Evolutionary conservation across 1,140 invertebrate genomes (phyloP).

Genomic region (Drosophila nannoptera): DNA sequence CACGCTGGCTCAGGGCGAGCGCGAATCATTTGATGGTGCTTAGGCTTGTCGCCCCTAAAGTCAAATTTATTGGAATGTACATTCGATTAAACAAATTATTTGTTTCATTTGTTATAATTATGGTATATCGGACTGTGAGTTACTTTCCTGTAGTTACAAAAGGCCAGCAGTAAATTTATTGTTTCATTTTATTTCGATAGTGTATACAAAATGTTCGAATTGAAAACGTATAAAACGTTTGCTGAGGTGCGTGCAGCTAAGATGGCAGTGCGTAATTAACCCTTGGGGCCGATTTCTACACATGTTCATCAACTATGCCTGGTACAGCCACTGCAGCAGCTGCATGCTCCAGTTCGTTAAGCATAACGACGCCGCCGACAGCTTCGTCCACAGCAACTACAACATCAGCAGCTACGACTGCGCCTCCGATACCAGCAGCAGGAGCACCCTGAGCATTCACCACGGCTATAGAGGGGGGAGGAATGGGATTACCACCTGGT

Average conservation of each 20-base stretch:
- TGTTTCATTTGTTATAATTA: slow-evolving; percentile 5
- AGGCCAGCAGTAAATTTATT: not conserved
- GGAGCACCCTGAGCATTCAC: slow-evolving; percentile 52
- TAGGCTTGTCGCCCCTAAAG: slow-evolving; percentile 6
- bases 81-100: slow-evolving; percentile 4
- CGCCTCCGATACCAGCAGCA: slow-evolving; percentile 31
- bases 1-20: slow-evolving; percentile 55
- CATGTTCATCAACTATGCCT: slow-evolving; percentile 53
- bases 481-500: slow-evolving; percentile 81
- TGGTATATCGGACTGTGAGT: not conserved
- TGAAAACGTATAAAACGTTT: slow-evolving; percentile 65
- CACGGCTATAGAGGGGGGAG: slow-evolving; percentile 57
- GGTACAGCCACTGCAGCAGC: slow-evolving; percentile 44
- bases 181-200: slow-evolving; percentile 46
- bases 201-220: slow-evolving; percentile 62
- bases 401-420: slow-evolving; percentile 34
- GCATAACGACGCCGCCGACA: slow-evolving; percentile 61
- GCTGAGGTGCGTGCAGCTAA: slow-evolving; percentile 47
- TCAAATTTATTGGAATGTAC: slow-evolving; percentile 8
- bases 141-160: not conserved
- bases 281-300: slow-evolving; percentile 32
- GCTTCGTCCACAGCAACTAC: slow-evolving; percentile 73
- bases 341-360: slow-evolving; percentile 65
- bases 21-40: slow-evolving; percentile 60
- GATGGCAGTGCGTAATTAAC: slow-evolving; percentile 54